Evolutionary conservation across 2,113 vertebrate genomes (phyloP), one percentile per base, ranked within the genome.

Genomic region (Sylvilagus bachmani): DNA sequence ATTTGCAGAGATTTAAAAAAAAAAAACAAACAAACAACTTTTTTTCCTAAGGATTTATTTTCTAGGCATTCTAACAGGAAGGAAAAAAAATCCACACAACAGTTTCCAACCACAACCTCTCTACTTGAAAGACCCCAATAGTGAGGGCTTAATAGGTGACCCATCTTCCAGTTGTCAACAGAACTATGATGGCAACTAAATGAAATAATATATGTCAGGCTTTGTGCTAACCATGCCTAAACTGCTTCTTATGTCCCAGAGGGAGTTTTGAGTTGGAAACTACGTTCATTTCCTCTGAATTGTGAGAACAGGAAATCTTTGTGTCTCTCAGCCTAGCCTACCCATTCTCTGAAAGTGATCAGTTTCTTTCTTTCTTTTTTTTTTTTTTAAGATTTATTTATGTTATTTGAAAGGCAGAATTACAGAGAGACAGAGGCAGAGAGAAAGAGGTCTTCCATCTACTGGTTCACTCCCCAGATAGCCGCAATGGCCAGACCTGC

Each of bases 1-100:
- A 55, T 77, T 29, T 64, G 6, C 38, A 82, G 75, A 86, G 69
- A 27, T 92, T 75, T 58, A 16, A 58, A 58, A 58, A 58, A 17
- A 58, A 58, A 58, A 17, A 58, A n/a, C n/a, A n/a, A 58, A 58
- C 1, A 58, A n/a, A n/a, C n/a, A n/a, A n/a, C 22, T 10, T 66
- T 62, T 38, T 81, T 82, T 22, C 24, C 12, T 82, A 66, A 80
- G 27, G 31, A 11, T 77, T 89, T 83, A 70, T 84, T 77, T 69
- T 94, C 61, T 77, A 44, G 10, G 61, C 33, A 44, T 58, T 5
- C 29, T 44, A 44, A 51, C 64, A 58, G 38, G 64, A 66, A 73
- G 58, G 14, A 67, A 89, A 67, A n/a, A 55, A 83, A 74, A 44
- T 66, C 38, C 8, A 3, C 53, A 64, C 55, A 44, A 44, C 29